Evolutionary conservation across 2,797 vertebrate genomes (phyloP).

Genomic region (Agapornis canus): DNA sequence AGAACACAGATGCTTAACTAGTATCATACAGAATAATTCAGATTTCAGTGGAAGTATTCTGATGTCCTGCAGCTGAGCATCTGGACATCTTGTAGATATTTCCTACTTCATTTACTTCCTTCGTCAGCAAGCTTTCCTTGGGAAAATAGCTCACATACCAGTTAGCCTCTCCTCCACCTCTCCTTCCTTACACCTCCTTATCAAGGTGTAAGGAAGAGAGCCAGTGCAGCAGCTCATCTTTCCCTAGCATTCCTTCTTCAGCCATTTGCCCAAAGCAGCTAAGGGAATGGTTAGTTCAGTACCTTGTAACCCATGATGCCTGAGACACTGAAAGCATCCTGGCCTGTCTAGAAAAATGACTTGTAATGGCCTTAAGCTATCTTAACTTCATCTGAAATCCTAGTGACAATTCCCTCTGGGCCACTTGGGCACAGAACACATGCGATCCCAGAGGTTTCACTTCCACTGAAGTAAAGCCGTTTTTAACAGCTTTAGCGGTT

Average conservation of each 20-base stretch:
- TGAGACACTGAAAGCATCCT: neutral
- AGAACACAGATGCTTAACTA: neutral
- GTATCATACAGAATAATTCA: neutral
- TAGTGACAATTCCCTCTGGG: neutral
- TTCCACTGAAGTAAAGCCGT: neutral
- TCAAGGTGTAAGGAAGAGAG: neutral
- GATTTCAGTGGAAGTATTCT: neutral
- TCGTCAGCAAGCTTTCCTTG: neutral
- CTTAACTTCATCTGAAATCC: conserved; percentile 9
- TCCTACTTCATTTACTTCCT: neutral
- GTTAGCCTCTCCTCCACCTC: neutral
- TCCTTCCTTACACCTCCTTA: too few species aligned
- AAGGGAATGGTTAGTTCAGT: neutral
- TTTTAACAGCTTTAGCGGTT: neutral
- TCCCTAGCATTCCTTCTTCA: neutral
- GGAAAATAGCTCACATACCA: neutral
- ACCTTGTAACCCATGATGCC: neutral
- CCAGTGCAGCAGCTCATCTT: neutral
- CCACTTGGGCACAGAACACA: neutral
- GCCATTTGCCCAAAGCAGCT: neutral
- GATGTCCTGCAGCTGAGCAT: neutral
- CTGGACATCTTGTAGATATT: neutral
- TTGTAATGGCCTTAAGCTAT: neutral
- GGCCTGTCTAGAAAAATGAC: neutral
- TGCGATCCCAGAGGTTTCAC: neutral